Conservation (phyloP, 1,140 invertebrate species). For the Leguminivora glycinivorella region DNA sequence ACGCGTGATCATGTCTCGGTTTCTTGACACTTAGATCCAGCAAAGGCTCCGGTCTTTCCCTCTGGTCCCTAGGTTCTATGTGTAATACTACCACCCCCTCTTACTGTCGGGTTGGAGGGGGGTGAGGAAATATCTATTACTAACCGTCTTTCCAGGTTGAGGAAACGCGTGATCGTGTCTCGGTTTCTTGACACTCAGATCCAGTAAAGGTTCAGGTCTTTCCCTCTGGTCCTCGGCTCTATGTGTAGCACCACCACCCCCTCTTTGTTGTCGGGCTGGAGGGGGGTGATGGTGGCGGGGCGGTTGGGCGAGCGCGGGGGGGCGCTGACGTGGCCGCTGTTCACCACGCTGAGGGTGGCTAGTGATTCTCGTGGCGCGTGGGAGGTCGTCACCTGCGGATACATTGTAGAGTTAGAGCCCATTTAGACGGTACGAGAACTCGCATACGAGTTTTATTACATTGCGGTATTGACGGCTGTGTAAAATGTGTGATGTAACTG, state of each 20-base stretch:
- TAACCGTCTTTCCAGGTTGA: conserved; percentile 58
- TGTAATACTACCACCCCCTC: conserved; percentile 84
- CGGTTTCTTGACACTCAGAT: conserved; percentile 90
- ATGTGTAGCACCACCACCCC: conserved; percentile 84
- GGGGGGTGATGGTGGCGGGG: conserved; percentile 83
- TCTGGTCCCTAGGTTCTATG: conserved; percentile 68
- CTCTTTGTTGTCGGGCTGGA: conserved; percentile 65
- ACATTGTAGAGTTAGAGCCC: not conserved
- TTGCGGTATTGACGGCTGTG: too few relatives aligned
- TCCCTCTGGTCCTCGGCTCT: conserved; percentile 52
- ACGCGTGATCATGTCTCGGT: conserved; percentile 81
- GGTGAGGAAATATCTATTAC: too few relatives aligned
- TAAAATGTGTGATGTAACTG: too few relatives aligned
- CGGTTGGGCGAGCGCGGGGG: conserved; percentile 73
- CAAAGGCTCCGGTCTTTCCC: conserved; percentile 79
- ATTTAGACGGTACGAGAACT: too few relatives aligned
- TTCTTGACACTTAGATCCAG: conserved; percentile 91
- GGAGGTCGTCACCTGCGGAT: conserved; percentile 33
- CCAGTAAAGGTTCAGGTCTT: conserved; percentile 82
- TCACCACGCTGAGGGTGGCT: conserved; percentile 85
- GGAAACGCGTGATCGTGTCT: conserved; percentile 80
- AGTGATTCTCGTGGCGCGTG: conserved; percentile 66
- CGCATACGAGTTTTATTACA: too few relatives aligned
- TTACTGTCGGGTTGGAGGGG: conserved; percentile 57
- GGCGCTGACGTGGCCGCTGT: conserved; percentile 63